Conservation (phyloP, 2,113 vertebrate genomes). For the Stictonetta naevosa region DNA sequence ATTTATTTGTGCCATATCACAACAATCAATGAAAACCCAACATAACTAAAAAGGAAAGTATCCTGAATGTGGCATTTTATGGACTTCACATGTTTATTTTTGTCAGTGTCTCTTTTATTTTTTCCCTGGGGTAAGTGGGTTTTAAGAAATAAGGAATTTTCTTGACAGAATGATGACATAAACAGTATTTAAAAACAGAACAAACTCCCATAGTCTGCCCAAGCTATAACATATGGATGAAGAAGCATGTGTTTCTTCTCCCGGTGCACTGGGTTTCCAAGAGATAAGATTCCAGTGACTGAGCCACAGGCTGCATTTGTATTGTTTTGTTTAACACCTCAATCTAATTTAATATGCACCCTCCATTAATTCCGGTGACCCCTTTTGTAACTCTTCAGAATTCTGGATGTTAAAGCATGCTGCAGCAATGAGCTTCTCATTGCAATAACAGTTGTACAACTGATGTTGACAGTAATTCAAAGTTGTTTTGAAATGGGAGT, state of each 20-base stretch:
- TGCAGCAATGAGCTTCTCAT: not conserved
- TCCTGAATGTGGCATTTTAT: not conserved
- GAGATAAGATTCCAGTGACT: not conserved
- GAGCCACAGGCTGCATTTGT: not conserved
- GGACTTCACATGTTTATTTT: not conserved
- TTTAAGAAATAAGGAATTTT: not conserved
- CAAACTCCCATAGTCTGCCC: not conserved
- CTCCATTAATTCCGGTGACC: not conserved
- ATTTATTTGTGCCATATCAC: not conserved
- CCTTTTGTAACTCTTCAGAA: not conserved
- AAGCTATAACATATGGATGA: not conserved
- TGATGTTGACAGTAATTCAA: not conserved
- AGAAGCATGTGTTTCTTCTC: not conserved
- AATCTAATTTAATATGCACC: not conserved
- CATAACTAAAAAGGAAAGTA: not conserved
- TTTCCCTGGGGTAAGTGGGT: not conserved
- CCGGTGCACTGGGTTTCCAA: not conserved
- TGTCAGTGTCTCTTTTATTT: not conserved
- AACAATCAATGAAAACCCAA: not conserved
- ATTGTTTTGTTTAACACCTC: not conserved
- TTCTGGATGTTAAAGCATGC: not conserved
- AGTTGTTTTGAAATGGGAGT: slow-evolving; percentile 6
- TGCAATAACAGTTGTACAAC: not conserved
- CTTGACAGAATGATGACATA: not conserved
- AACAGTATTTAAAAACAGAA: not conserved